Percentiles rank a stretch among this genome's conserved stretches.
Evolutionary conservation across 92 coral and sea anemone genomes (phyloP).

Genomic region (Epizoanthus fatuus): DNA sequence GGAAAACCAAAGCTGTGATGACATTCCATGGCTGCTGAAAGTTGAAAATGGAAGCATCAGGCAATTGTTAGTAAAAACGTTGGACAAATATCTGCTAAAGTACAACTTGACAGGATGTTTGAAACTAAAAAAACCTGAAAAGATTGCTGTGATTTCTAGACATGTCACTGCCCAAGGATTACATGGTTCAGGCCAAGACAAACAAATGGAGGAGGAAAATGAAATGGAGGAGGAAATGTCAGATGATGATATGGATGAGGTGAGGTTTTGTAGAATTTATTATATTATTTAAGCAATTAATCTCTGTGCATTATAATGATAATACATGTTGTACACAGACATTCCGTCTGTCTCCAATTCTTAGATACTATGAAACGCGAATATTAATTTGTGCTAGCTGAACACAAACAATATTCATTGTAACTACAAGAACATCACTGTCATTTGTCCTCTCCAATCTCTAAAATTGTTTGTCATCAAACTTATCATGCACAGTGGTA

Average conservation of each 20-base stretch:
- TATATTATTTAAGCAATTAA: no score
- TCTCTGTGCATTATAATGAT: not conserved
- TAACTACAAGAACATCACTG: not conserved
- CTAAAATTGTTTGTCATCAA: not conserved
- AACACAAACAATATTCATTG: no score
- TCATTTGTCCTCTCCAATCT: no score
- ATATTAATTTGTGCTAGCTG: no score
- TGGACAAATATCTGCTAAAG: constrained; percentile 43
- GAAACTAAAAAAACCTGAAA: constrained; percentile 42
- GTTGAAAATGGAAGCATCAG: constrained; percentile 42
- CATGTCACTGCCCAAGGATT: constrained; percentile 25
- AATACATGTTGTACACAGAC: no score
- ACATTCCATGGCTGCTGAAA: constrained; percentile 40
- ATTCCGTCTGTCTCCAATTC: no score
- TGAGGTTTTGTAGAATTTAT: not conserved
- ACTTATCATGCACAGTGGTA: not conserved
- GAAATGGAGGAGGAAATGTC: constrained; percentile 12
- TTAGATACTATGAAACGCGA: no score
- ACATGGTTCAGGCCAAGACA: constrained; percentile 22
- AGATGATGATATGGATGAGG: constrained; percentile 46
- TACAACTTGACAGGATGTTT: constrained; percentile 36
- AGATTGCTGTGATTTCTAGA: constrained; percentile 38
- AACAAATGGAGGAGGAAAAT: not conserved
- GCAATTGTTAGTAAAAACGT: constrained; percentile 18
- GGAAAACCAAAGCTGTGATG: constrained; percentile 39